Conservation (phyloP, 2,113 vertebrate species). For the Urocynchramus pylzowi region DNA sequence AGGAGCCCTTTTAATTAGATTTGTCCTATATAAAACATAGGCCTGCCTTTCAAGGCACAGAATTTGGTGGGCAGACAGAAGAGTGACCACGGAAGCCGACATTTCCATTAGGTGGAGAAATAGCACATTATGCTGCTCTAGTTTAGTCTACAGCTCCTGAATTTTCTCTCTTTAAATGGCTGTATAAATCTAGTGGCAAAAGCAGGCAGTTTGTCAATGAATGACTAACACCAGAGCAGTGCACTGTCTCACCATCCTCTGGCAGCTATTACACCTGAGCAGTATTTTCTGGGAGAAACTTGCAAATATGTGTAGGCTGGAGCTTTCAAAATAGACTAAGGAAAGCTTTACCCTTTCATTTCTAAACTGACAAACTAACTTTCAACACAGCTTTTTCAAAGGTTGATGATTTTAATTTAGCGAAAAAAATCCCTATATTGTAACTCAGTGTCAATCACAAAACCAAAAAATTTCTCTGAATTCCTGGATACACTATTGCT, state of each 20-base stretch:
- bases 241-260: neutral
- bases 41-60: neutral
- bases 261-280: neutral
- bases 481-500: neutral
- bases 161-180: constrained; percentile 60
- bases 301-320: neutral
- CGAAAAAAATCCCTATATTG: neutral
- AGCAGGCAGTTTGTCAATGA: constrained; percentile 33
- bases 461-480: neutral
- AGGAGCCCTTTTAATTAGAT: neutral
- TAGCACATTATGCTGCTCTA: constrained; percentile 59
- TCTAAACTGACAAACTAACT: neutral
- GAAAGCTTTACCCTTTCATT: neutral
- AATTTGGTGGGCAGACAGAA: neutral
- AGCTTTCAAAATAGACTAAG: neutral
- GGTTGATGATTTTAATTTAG: neutral
- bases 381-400: neutral
- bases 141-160: constrained; percentile 29
- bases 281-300: neutral
- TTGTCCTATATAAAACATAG: neutral
- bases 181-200: constrained; percentile 66
- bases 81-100: constrained; percentile 31
- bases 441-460: neutral
- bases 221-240: neutral
- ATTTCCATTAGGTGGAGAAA: constrained; percentile 75